Evolutionary conservation across 64 coral and sea anemone species (phyloP), one percentile per base, ranked within the genome.

Genomic region (Montipora sp.): DNA sequence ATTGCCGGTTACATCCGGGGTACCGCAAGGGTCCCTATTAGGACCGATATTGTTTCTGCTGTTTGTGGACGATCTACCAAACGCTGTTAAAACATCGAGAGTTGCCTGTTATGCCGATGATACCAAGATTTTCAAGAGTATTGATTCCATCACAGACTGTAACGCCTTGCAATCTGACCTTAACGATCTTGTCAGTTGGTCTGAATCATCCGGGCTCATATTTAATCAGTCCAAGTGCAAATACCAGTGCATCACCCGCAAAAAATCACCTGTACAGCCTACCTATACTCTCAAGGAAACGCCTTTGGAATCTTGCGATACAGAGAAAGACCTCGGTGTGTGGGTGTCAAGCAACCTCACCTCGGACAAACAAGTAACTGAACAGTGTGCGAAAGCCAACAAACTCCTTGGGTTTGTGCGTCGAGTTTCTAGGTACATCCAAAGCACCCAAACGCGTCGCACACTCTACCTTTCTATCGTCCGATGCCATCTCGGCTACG

Each of bases 341-440:
- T 87, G 83, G 83, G 66, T 87, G 53, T 68, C 83, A 36, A 87
- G 83, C 83, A 66, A 87, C 51, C 61, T 59, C 4, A 68, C 81
- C 51, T 84, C 16, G 81, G 61, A 84, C 81, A 84, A 58, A 23
- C 81, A 84, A 84, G n/a, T 60, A 14, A 84, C 21, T 60, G 49
- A 59, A 46, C 81, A 84, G 0, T 59, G 81, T 68, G 19, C 15
- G 44, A 84, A 84, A 68, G 81, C 81, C 61, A 87, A 87, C 84
- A 77, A 79, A 79, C 88, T 90, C 51, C 88, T 90, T 27, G 88
- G 53, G 16, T 79, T 77, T 90, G 76, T 79, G 51, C 88, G 78
- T 19, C 80, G 79, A 74, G 45, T 20, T 74, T 73, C 79, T 72
- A 75, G 77, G 65, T 82, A 65, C 73, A 83, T 83, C 68, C 76